Evolutionary conservation across 2,888 invertebrate species (phyloP), one percentile per base, ranked within the genome.

Genomic region (Orthosia gothica): DNA sequence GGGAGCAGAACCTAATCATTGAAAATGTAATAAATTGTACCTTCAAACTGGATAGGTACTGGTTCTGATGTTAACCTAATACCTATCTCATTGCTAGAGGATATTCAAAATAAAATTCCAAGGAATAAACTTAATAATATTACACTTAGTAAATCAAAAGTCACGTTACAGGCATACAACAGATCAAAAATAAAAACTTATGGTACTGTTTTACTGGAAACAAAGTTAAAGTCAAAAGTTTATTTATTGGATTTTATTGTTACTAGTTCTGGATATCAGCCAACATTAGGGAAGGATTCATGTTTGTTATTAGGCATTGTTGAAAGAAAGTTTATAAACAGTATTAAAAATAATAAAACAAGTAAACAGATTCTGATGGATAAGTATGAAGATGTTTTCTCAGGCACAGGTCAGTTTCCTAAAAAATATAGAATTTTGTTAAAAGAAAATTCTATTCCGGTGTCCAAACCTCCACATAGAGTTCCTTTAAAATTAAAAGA

Each of bases 131-230:
- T 18, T 62, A 16, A 23, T 16, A 23, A 23, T 62, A 62, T 23
- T 7, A 23, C 12, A 47, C 62, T 47, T 23, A 55, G 13, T 58
- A 16, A 58, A 32, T 32, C 32, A 32, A 57, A 58, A 58, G 26
- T 58, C 26, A 58, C 32, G 23, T 58, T 58, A 23, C 62, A 23
- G 23, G 23, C 23, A 49, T 63, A 63, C 12, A 23, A 47, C 62
- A 18, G 18, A 62, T 49, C 47, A 49, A 62, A 62, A 23, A 62
- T 62, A 12, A 49, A 49, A 62, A 47, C 47, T 3, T 49, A 18
- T 47, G 62, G 62, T 2, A 49, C 18, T 63, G 49, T 63, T 63
- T 23, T 62, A 62, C 23, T 62, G 23, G 63, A 63, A 63, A 63
- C 23, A 49, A 49, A 63, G 23, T 63, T 49, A 49, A 63, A 63